Conservation (phyloP, 1,140 invertebrate species). For the Homalodisca vitripennis region DNA sequence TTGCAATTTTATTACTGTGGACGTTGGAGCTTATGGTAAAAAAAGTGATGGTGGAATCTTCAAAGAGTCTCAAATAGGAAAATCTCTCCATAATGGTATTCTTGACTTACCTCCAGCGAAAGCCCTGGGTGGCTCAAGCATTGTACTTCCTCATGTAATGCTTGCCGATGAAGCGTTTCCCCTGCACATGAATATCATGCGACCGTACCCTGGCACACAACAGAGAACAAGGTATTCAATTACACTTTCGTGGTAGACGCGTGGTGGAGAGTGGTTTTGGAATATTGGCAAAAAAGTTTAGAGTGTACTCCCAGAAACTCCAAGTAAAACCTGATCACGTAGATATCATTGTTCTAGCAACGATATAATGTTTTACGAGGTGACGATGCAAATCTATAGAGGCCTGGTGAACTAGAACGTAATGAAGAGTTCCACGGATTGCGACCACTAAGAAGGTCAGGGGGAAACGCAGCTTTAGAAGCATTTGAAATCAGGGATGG, state of each 20-base stretch:
- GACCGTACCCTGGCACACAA: constrained; percentile 2
- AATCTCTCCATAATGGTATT: constrained; percentile 32
- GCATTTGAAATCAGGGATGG: too few species aligned
- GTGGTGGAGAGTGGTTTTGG: constrained; percentile 11
- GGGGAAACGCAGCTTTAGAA: constrained; percentile 18
- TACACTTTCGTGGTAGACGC: neutral
- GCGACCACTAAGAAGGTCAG: constrained; percentile 7
- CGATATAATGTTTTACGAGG: constrained; percentile 35
- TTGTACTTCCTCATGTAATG: constrained; percentile 42
- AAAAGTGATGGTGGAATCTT: constrained; percentile 45
- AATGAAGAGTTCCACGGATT: constrained; percentile 4
- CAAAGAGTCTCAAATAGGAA: constrained; percentile 34
- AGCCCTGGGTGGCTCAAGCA: constrained; percentile 27
- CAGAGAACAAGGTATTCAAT: neutral
- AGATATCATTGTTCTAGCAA: constrained; percentile 33
- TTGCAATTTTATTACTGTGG: constrained; percentile 48
- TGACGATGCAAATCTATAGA: neutral
- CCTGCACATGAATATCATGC: constrained; percentile 29
- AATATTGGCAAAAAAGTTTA: constrained; percentile 10
- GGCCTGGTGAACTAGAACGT: neutral
- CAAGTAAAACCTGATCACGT: constrained; percentile 9
- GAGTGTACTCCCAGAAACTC: constrained; percentile 8
- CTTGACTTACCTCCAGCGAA: constrained; percentile 34
- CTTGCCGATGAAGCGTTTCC: constrained; percentile 46
- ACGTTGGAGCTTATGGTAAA: constrained; percentile 48